Evolutionary conservation across 2,797 vertebrate species (phyloP), one percentile per base, ranked within the genome.

Genomic region (Gymnodraco acuticeps): DNA sequence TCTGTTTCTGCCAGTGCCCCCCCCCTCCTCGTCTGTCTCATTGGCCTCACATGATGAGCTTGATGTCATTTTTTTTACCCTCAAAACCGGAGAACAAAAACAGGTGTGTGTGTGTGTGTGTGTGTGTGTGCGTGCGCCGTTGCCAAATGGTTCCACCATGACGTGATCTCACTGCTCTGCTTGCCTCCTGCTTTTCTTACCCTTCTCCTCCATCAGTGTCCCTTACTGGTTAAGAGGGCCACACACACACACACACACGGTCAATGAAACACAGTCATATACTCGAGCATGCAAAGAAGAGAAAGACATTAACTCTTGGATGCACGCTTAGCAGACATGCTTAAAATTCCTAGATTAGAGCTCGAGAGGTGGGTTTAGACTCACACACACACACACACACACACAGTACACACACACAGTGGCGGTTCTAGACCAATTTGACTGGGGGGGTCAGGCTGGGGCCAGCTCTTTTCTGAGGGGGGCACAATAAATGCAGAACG

Each of bases 131-230:
- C 91, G 83, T 84, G 83, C 76, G 82, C 66, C n/a, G 10, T 73
- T 92, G 91, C 92, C 93, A 94, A 91, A 95, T 95, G 91, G 92
- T 94, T 96, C 92, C 86, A 90, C 76, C 88, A 93, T 96, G 94
- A 96, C 92, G 92, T 93, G 90, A 93, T 93, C 88, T 87, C 65
- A 38, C 75, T 84, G 82, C 92, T 81, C 82, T 80, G 76, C 85
- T 86, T 76, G 80, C 83, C 84, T 89, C 77, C 75, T 88, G 88
- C 83, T 87, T 71, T 78, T 91, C 87, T 88, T 88, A 81, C 78
- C 56, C 56, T 85, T 80, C 72, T 78, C 71, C 76, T 88, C 72
- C 88, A 85, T 78, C 68, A 70, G 73, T 85, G 31, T 81, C 72
- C 67, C 75, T 78, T 15, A 38, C 74, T 73, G 48, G 60, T 77